A percentile compares a stretch with the other conserved stretches of the same genome.
Conservation (phyloP, 2,113 vertebrate genomes). For the Abramis brama region DNA sequence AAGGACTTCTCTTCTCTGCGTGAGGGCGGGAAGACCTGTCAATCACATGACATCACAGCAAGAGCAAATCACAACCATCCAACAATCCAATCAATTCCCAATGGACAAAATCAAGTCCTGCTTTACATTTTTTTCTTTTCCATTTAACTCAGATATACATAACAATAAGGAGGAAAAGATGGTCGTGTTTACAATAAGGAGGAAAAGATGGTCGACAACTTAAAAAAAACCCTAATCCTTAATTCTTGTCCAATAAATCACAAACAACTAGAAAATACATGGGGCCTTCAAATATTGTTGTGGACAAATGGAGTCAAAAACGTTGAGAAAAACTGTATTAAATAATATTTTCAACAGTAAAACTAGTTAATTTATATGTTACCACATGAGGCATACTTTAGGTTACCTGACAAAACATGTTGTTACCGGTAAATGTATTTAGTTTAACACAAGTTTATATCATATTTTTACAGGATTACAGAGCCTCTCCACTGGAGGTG, state of each 20-base stretch:
- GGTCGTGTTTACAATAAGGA: too few species aligned
- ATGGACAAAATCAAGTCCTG: too few species aligned
- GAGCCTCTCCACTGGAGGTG: neutral
- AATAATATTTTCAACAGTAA: neutral
- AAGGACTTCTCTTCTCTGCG: too few species aligned
- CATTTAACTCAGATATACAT: too few species aligned
- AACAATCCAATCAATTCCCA: too few species aligned
- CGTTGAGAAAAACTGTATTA: neutral
- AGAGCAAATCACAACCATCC: too few species aligned
- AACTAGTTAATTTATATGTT: neutral
- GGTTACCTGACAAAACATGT: neutral
- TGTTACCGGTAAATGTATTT: neutral
- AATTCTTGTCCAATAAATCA: neutral
- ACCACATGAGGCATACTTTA: neutral
- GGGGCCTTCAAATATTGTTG: neutral
- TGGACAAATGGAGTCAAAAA: neutral
- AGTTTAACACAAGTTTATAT: neutral
- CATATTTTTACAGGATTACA: neutral
- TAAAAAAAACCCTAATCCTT: too few species aligned
- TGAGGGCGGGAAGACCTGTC: too few species aligned
- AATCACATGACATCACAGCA: too few species aligned
- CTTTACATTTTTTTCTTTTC: too few species aligned
- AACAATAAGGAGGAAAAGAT: too few species aligned
- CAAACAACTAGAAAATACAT: neutral
- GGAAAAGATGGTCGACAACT: too few species aligned